Base-by-base conservation (phyloP, 2,888 invertebrate species). In the Icerya purchasi region DNA sequence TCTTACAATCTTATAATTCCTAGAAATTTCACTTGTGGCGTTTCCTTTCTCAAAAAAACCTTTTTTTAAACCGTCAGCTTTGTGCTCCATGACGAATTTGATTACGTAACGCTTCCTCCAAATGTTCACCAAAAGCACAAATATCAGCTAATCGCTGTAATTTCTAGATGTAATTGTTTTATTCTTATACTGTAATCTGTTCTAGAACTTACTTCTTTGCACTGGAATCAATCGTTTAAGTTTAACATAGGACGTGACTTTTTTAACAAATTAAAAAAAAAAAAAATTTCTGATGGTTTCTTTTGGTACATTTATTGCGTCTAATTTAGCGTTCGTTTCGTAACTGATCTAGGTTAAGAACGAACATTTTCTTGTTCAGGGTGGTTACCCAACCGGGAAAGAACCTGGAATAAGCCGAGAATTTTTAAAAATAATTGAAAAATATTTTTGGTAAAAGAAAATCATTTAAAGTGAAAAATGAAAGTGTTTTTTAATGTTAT, bases 261-360 rank as follows among this genome's bases (percentile, higher is more conserved):
- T 57, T 14, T 22, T 36, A 24, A 60, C 60, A 22, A 60, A 19
- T 3, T 56, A 3, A 19, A 53, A 52, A 22, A 51, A 60, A 2
- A 18, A 18, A 0, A 49, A 22, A 1, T 60, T 24, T 53, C 51
- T 56, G 0, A n/a, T n/a, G n/a, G 36, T 22, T n/a, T 51, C 1
- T 19, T 1, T 22, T 52, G 60, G 55, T 5, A 20, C 36, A 24
- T 14, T 49, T 1, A 56, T 23, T 21, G 60, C 24, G 23, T 54
- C 50, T 2, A 59, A 19, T 22, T 25, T 20, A 19, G 50, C 56
- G 56, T 56, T 52, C 50, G 22, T 19, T 25, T 60, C 23, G 51
- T 50, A 51, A 22, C 56, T 52, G 24, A 60, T 56, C 36, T 52
- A 36, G 10, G 22, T 60, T 56, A 60, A 22, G 18, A 60, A 60